Evolutionary conservation across 2,888 invertebrate species (phyloP), one percentile per base, ranked within the genome.

Genomic region (Drosophila siamana): DNA sequence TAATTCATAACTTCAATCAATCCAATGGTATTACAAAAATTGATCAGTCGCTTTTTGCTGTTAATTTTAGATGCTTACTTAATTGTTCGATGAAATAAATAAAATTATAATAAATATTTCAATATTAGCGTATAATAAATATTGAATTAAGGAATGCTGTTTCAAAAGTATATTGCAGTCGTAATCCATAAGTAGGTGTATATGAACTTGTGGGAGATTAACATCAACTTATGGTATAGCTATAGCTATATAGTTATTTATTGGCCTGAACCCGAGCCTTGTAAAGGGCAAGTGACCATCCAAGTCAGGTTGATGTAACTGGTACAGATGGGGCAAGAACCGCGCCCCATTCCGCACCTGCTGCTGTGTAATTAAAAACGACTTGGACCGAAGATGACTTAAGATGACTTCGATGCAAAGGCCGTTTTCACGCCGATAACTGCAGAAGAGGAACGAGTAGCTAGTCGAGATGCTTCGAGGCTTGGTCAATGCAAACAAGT

Each of bases 341-440:
- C 67, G n/a, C n/a, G 16, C 48, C 63, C 16, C 26, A 44, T 30
- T 38, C 28, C 52, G 44, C 74, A 71, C 56, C 67, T 68, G 70
- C 11, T 7, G 30, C 11, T 19, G 11, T 51, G 56, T 43, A 56
- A 67, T 74, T 61, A 50, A 65, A 54, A 74, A 69, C 70, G 50
- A 47, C 71, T 50, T 54, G 16, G 26, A 9, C 30, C 30, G 54
- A 43, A 43, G 54, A 22, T 19, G 52, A 16, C 57, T 59, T 55
- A 66, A 74, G 74, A 74, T 66, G 74, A 52, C 48, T 50, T 56
- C 67, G 59, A 57, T 71, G 56, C 46, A 74, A 71, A 74, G 62
- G 74, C 66, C 54, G 65, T 69, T 69, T 61, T 43, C 36, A 55
- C 40, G 65, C 44, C 33, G 43, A 47, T 57, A 52, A 65, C 52